These are phyloP conservation scores for Rhadina sibilatrix DNA, from an alignment of 2,113 vertebrate genomes.

Conservation along the genomic window DNA sequence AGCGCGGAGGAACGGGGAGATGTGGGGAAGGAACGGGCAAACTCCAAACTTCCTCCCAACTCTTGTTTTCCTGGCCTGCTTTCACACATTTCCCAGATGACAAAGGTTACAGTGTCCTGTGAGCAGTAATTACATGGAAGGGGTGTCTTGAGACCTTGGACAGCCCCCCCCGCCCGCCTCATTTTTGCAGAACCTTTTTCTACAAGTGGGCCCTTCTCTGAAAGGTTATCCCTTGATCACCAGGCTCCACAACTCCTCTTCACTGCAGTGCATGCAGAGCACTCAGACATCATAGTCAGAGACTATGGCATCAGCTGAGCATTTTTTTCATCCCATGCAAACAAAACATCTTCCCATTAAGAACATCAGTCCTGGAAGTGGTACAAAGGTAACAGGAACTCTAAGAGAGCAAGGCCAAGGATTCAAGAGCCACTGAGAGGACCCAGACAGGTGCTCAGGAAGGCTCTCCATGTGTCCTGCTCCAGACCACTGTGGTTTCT, in stretches of 20 bases:
- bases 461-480: neutral
- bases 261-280: neutral
- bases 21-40: neutral
- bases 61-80: neutral
- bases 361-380: neutral
- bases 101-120: neutral
- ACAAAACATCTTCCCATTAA: neutral
- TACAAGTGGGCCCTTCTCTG: neutral
- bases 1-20: rapidly evolving
- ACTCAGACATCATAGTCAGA: neutral
- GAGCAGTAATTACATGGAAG: neutral
- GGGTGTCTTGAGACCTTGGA: neutral
- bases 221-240: neutral
- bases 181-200: neutral
- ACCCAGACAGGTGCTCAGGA: neutral
- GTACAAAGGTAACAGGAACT: neutral
- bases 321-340: neutral
- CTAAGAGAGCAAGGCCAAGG: neutral
- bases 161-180: too few relatives aligned
- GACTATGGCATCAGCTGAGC: neutral
- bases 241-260: neutral
- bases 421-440: neutral
- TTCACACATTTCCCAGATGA: neutral
- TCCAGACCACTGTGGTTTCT: neutral
- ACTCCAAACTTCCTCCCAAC: neutral